phyloP scores from a whole-genome alignment of 2,888 invertebrate genomes.

The Panorpa germanica region DNA sequence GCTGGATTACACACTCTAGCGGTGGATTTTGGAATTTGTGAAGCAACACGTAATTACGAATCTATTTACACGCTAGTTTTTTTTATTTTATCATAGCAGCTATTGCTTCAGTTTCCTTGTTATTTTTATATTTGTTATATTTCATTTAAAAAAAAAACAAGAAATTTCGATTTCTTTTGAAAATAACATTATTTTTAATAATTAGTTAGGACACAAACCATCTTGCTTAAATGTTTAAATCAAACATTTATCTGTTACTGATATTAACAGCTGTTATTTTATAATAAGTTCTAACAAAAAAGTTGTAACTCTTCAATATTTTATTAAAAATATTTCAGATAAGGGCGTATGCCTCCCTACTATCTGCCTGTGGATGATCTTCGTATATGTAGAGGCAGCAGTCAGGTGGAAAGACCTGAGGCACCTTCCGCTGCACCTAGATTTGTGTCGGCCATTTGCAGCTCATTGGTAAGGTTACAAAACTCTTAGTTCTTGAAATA shows the following conservation, averaged over 20 bases:
- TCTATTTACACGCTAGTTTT: too few relatives aligned
- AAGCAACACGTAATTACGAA: too few relatives aligned
- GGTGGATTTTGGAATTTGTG: too few relatives aligned
- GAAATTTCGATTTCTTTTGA: too few relatives aligned
- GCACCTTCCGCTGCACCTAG: constrained; percentile 68
- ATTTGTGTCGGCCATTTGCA: constrained; percentile 88
- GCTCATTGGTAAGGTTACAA: constrained; percentile 65
- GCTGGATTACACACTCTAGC: too few relatives aligned
- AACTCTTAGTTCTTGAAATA: constrained; percentile 2
- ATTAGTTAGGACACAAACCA: too few relatives aligned
- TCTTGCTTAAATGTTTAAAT: too few relatives aligned
- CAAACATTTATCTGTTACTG: too few relatives aligned
- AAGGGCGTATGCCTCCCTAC: constrained; percentile 90
- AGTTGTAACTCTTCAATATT: constrained; percentile 3
- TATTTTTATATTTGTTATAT: background rate
- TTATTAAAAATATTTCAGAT: constrained; percentile 36
- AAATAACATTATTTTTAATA: too few relatives aligned
- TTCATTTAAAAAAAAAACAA: too few relatives aligned
- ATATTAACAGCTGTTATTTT: too few relatives aligned
- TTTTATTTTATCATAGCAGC: too few relatives aligned
- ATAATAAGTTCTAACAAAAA: constrained; percentile 6
- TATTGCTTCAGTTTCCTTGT: background rate
- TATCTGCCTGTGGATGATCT: constrained; percentile 79
- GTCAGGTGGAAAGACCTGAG: constrained; percentile 68
- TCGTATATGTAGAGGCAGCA: constrained; percentile 87